Conservation (phyloP, 1,140 invertebrate genomes). For the Tribolium castaneum region DNA sequence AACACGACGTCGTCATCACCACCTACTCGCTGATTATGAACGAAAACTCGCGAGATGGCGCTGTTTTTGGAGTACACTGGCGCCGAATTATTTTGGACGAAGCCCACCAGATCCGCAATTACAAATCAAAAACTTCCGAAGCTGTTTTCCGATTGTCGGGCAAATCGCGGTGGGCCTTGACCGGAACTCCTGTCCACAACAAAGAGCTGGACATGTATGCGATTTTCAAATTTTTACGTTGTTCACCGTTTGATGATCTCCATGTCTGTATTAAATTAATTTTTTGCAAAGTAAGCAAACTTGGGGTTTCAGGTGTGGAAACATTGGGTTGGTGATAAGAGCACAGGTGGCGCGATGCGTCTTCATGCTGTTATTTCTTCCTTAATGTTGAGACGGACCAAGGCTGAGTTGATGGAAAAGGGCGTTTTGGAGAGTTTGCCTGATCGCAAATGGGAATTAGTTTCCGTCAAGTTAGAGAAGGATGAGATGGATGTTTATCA, state of each 20-base stretch:
- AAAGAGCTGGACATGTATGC: conserved; percentile 90
- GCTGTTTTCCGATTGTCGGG: conserved; percentile 76
- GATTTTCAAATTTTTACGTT: conserved; percentile 85
- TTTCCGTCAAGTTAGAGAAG: conserved; percentile 72
- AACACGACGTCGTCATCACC: conserved; percentile 80
- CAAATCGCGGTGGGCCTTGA: conserved; percentile 83
- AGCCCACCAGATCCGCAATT: conserved; percentile 91
- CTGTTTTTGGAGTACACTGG: conserved; percentile 79
- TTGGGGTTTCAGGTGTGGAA: conserved; percentile 70
- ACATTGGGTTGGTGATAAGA: conserved; percentile 82
- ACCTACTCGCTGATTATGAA: conserved; percentile 76
- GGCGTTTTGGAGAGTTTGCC: conserved; percentile 74
- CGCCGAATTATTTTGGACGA: conserved; percentile 92
- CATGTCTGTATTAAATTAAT: not conserved
- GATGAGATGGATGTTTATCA: conserved; percentile 84
- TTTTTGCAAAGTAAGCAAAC: too few relatives aligned
- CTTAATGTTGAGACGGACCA: conserved; percentile 86
- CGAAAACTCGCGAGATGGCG: conserved; percentile 66
- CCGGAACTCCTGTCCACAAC: conserved; percentile 96
- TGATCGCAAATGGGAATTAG: conserved; percentile 69
- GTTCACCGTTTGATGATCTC: conserved; percentile 88
- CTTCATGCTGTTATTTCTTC: conserved; percentile 83
- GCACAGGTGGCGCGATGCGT: conserved; percentile 75
- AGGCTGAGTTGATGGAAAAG: conserved; percentile 76
- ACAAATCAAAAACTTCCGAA: conserved; percentile 79